Evolutionary conservation across 2,888 invertebrate genomes (phyloP).

Genomic region (Cremastinae sp.): DNA sequence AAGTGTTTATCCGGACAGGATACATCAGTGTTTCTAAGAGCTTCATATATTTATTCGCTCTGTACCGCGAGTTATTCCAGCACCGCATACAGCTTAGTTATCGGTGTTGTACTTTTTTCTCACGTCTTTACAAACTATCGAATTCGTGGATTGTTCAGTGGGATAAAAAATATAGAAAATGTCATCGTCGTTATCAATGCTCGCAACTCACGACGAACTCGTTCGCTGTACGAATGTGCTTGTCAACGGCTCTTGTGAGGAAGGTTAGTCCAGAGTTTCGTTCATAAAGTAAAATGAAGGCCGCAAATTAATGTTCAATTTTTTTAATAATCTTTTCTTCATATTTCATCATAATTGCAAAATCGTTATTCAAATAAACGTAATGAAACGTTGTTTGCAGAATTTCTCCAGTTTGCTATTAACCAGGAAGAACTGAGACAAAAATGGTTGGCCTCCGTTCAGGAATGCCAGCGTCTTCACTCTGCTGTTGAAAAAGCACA

Average conservation of each 20-base stretch:
- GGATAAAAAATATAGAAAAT: constrained; percentile 64
- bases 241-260: constrained; percentile 85
- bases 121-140: not conserved
- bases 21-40: constrained; percentile 18
- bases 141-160: not conserved
- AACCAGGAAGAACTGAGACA: constrained; percentile 87
- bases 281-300: not conserved
- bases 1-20: constrained; percentile 21
- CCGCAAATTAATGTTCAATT: no score
- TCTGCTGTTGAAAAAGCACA: constrained; percentile 86
- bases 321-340: no score
- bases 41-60: constrained; percentile 20
- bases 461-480: constrained; percentile 88
- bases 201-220: constrained; percentile 88
- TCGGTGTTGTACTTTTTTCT: not conserved
- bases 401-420: constrained; percentile 87
- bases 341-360: no score
- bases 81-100: not conserved
- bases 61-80: constrained; percentile 18
- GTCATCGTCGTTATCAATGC: constrained; percentile 82
- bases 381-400: no score
- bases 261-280: constrained; percentile 81
- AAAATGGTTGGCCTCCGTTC: constrained; percentile 86
- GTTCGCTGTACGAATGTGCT: constrained; percentile 85
- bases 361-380: no score